Evolutionary conservation across 2,797 vertebrate genomes (phyloP).

Genomic region (Mormyrus proboscirostris): DNA sequence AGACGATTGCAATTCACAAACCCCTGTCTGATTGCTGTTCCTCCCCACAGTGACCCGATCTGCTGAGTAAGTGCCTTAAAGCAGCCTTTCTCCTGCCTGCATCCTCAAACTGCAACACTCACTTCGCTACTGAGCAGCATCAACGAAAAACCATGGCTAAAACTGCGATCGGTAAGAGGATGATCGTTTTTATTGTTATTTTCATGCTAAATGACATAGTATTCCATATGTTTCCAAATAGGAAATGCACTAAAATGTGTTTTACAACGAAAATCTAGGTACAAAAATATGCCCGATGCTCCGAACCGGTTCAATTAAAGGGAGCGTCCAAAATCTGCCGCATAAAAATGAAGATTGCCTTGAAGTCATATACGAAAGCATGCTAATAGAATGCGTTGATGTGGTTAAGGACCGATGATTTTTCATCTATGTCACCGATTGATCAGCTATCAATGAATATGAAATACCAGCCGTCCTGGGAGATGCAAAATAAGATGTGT

Average conservation of each 20-base stretch:
- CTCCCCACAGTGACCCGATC: slow-evolving; percentile 49
- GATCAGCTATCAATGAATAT: not conserved
- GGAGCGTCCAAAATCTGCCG: slow-evolving; percentile 25
- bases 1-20: slow-evolving; percentile 36
- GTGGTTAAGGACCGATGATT: not conserved
- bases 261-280: not conserved
- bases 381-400: not conserved
- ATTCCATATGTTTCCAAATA: not conserved
- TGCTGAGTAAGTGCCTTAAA: slow-evolving; percentile 74
- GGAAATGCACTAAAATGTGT: not conserved
- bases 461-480: not conserved
- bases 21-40: slow-evolving; percentile 39
- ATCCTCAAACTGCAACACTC: slow-evolving; percentile 47
- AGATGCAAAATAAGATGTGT: not conserved
- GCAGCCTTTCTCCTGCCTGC: slow-evolving; percentile 50
- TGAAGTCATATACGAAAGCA: not conserved
- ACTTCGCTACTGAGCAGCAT: slow-evolving; percentile 36
- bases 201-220: not conserved
- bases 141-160: slow-evolving; percentile 60
- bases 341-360: slow-evolving; percentile 5
- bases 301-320: slow-evolving; percentile 7
- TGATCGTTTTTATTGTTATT: not conserved
- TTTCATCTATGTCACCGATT: not conserved
- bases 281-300: not conserved
- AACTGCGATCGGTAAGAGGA: slow-evolving; percentile 62